Percentiles rank a stretch among this genome's conserved stretches.
Evolutionary conservation across 2,113 vertebrate species (phyloP).

Genomic region (Labeo catla): DNA sequence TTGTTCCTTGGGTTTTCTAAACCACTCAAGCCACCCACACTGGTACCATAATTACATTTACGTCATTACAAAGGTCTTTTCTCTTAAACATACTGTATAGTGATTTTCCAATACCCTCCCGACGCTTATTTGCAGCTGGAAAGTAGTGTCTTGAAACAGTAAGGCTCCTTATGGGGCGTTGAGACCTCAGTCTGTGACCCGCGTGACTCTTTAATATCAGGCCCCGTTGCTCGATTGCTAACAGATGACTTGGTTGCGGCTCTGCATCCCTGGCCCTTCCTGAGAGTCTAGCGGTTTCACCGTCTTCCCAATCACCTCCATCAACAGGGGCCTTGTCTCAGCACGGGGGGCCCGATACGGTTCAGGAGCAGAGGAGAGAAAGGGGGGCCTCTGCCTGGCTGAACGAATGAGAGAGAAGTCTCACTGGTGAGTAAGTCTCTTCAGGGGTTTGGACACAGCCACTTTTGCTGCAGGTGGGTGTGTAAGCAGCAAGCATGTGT

Average conservation of each 20-base stretch:
- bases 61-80: slow-evolving; percentile 20
- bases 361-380: slow-evolving; percentile 27
- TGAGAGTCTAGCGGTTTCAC: slow-evolving; percentile 7
- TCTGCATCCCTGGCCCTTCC: slow-evolving; percentile 10
- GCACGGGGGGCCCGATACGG: neutral
- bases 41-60: slow-evolving; percentile 26
- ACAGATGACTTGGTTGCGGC: slow-evolving; percentile 37
- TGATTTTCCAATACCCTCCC: slow-evolving; percentile 10
- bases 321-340: slow-evolving; percentile 40
- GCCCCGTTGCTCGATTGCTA: slow-evolving; percentile 16
- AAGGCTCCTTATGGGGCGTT: slow-evolving; percentile 22
- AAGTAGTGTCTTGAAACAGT: slow-evolving; percentile 37
- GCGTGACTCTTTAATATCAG: slow-evolving; percentile 20
- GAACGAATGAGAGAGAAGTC: slow-evolving; percentile 57
- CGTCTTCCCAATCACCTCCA: slow-evolving; percentile 13
- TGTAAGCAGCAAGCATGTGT: slow-evolving; percentile 24
- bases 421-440: slow-evolving; percentile 77
- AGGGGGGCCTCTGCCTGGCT: neutral
- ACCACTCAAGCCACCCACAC: slow-evolving; percentile 25
- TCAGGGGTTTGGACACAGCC: slow-evolving; percentile 59
- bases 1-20: slow-evolving; percentile 34
- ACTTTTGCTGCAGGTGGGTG: slow-evolving; percentile 38
- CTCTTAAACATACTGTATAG: neutral
- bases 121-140: neutral
- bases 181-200: slow-evolving; percentile 33